Base-by-base conservation (phyloP, 2,113 vertebrate species). In the Corythaeola cristata region DNA sequence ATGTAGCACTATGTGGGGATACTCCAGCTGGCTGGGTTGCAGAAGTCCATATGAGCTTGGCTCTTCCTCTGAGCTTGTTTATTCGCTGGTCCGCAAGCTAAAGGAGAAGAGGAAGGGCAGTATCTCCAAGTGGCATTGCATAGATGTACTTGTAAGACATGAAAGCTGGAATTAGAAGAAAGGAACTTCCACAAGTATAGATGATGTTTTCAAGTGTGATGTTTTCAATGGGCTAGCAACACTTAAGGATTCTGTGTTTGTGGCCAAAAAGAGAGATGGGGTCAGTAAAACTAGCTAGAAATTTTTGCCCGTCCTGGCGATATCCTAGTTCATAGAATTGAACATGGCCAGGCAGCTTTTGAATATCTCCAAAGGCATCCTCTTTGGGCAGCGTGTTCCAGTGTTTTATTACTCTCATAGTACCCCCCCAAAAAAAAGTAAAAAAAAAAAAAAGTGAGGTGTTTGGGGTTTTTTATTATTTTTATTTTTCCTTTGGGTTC, bases 401-500 rank as follows among this genome's bases (percentile, higher is more conserved):
- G 23, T 50, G 45, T 83, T 85, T 80, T 50, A 49, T 35, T 83
- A 24, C 39, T 64, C 16, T 80, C 26, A 60, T 4, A 75, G 58
- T 55, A 79, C 33, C 11, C n/a, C n/a, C n/a, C n/a, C n/a, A n/a
- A 44, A 50, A 39, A 56, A 44, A 32, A 19, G 1, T 20, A 64
- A 26, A 13, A 59, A 39, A n/a, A 35, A 6, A 33, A n/a, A 47
- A 20, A 53, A 27, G 33, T 39, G 20, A 4, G 3, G 1, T 24
- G 0, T 3, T 27, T 47, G n/a, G 39, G 14, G 1, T 0, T 7
- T 52, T 41, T 35, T 56, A 16, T 4, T 11, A 11, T 4, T 35
- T 15, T 17, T 41, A 3, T 68, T 52, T 63, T 66, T 50, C 3
- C 2, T 47, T 71, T 58, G 12, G 67, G 14, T 84, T 84, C 50